phyloP scores from a whole-genome alignment of 1,140 invertebrate genomes.

The Drosophila arizonae region DNA sequence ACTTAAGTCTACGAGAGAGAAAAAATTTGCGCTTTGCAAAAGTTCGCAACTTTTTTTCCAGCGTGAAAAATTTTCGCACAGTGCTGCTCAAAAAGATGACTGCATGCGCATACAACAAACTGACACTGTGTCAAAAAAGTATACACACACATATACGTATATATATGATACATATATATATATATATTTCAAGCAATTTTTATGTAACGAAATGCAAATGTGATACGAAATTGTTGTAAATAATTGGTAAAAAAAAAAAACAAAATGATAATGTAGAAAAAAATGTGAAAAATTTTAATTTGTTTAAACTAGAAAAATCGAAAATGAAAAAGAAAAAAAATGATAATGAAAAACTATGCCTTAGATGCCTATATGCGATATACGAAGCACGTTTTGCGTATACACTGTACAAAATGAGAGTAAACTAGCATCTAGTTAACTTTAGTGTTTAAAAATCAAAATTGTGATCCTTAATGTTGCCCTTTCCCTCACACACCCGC shows the following conservation, averaged over 20 bases:
- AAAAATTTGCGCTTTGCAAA: constrained; percentile 37
- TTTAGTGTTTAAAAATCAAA: constrained; percentile 71
- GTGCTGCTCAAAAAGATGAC: constrained; percentile 75
- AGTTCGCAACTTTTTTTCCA: constrained; percentile 14
- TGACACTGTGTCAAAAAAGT: constrained; percentile 40
- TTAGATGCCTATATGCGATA: constrained; percentile 58
- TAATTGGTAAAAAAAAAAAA: constrained; percentile 64
- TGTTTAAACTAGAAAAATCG: constrained; percentile 49
- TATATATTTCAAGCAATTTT: constrained; percentile 32
- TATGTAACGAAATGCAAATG: constrained; percentile 67
- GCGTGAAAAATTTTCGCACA: constrained; percentile 62
- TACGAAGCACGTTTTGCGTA: constrained; percentile 60
- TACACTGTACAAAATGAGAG: constrained; percentile 73
- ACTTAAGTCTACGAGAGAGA: constrained; percentile 12
- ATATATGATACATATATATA: constrained; percentile 28
- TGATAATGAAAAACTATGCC: constrained; percentile 47
- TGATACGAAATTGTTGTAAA: constrained; percentile 81
- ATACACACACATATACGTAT: neutral
- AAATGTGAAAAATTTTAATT: constrained; percentile 28
- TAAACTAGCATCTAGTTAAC: constrained; percentile 74
- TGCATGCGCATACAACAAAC: constrained; percentile 61
- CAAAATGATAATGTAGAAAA: constrained; percentile 9
- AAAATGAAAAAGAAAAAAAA: constrained; percentile 48
- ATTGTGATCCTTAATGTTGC: constrained; percentile 22
- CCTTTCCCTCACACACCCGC: neutral